Evolutionary conservation across 37 sponge, comb jelly and placozoan genomes (phyloP).

Genomic region (Petrosia ficiformis): DNA sequence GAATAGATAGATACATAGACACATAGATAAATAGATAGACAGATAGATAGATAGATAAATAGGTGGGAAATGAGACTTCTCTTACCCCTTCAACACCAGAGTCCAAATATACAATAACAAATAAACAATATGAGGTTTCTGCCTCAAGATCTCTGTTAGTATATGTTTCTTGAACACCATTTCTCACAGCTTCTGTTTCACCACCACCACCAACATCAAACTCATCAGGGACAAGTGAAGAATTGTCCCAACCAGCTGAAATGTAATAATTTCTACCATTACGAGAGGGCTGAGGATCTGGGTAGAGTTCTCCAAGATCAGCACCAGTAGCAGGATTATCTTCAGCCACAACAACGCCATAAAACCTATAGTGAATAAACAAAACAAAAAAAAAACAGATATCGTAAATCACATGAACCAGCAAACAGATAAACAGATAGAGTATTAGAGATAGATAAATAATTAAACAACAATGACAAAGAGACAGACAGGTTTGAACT

Average conservation of each 20-base stretch:
- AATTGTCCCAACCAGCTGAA: conserved; percentile 39
- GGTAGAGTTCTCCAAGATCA: neutral
- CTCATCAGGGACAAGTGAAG: neutral
- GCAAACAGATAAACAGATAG: neutral
- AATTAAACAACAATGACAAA: neutral
- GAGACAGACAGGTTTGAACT: neutral
- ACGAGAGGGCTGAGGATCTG: conserved; percentile 2
- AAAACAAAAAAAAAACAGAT: neutral
- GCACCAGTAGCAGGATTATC: neutral
- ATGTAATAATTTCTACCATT: conserved; percentile 10
- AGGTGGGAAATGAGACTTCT: too few relatives aligned
- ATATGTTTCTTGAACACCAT: conserved; percentile 1
- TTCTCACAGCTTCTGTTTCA: conserved; percentile 3
- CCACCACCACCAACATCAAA: conserved; percentile 33
- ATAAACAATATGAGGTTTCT: conserved; percentile 11
- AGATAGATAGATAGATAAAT: neutral
- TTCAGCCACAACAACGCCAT: conserved; percentile 36
- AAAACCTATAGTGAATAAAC: conserved; percentile 25
- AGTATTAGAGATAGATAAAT: neutral
- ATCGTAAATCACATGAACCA: neutral
- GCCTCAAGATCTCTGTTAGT: conserved; percentile 3
- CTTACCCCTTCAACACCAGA: neutral
- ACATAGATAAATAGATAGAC: neutral
- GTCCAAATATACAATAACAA: conserved; percentile 9
- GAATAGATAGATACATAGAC: neutral